Conservation (phyloP, 2,888 invertebrate species). For the Spisula subtruncata region DNA sequence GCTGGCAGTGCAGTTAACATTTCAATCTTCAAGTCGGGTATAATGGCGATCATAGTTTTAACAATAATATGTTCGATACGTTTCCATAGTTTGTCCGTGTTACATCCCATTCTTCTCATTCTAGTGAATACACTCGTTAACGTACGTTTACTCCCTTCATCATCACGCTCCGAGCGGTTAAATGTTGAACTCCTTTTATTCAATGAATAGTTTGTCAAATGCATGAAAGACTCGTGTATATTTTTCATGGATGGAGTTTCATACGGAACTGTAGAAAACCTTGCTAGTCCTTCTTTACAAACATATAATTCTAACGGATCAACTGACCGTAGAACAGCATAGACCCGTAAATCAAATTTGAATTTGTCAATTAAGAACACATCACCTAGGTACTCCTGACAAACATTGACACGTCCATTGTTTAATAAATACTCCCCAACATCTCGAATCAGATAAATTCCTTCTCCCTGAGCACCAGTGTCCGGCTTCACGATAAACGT, state of each 20-base stretch:
- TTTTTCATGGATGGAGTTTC: constrained; percentile 88
- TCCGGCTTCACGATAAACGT: constrained; percentile 89
- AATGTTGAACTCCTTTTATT: constrained; percentile 88
- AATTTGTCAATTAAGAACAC: constrained; percentile 88
- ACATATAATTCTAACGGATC: constrained; percentile 88
- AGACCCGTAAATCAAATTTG: constrained; percentile 89
- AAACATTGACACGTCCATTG: constrained; percentile 79
- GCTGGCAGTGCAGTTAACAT: constrained; percentile 84
- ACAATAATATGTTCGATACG: constrained; percentile 88
- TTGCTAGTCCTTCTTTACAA: constrained; percentile 87
- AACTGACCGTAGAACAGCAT: constrained; percentile 88
- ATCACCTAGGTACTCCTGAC: constrained; percentile 88
- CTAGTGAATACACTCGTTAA: constrained; percentile 88
- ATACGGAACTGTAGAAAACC: constrained; percentile 89
- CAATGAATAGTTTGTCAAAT: constrained; percentile 89
- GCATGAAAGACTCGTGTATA: constrained; percentile 88
- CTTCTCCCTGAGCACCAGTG: constrained; percentile 89
- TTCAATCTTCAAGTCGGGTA: constrained; percentile 88
- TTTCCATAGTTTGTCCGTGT: constrained; percentile 87
- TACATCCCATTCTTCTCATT: constrained; percentile 83
- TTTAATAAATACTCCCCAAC: constrained; percentile 85
- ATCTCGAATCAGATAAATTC: constrained; percentile 88
- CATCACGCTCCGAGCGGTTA: constrained; percentile 86
- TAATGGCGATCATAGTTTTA: constrained; percentile 88
- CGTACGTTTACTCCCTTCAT: constrained; percentile 88